Conservation (phyloP, 2,113 vertebrate species). For the Limanda limanda region DNA sequence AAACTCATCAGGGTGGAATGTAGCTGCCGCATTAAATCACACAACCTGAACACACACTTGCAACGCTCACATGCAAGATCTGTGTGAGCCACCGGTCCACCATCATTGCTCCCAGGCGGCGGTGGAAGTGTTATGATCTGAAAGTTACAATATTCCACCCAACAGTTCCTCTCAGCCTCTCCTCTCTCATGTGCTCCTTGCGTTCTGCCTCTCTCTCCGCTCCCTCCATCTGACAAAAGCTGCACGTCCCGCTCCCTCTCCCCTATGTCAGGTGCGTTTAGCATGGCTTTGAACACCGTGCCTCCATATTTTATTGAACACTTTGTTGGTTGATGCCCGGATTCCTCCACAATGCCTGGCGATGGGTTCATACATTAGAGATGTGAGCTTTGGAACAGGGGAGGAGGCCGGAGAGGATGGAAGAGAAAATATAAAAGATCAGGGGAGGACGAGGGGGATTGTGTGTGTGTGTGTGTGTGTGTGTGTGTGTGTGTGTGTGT, state of each 20-base stretch:
- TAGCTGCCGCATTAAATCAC: constrained; percentile 37
- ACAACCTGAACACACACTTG: not conserved
- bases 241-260: constrained; percentile 66
- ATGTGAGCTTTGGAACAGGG: constrained; percentile 59
- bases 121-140: constrained; percentile 50
- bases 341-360: constrained; percentile 72
- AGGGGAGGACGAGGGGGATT: constrained; percentile 8
- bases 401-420: constrained; percentile 46
- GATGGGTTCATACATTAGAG: constrained; percentile 82
- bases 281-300: constrained; percentile 81
- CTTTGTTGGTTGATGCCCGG: constrained; percentile 80
- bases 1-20: constrained; percentile 51
- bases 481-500: constrained; percentile 11
- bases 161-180: constrained; percentile 47
- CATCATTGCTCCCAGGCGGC: constrained; percentile 26
- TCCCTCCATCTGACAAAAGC: constrained; percentile 64
- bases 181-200: constrained; percentile 40
- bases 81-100: constrained; percentile 12
- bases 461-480: constrained; percentile 11
- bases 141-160: constrained; percentile 63
- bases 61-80: constrained; percentile 4
- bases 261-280: constrained; percentile 79
- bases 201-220: not conserved
- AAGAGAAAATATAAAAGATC: constrained; percentile 48
- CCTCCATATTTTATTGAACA: constrained; percentile 83